phyloP scores from a whole-genome alignment of 2,797 vertebrate genomes.

The Phoebastria nigripes region DNA sequence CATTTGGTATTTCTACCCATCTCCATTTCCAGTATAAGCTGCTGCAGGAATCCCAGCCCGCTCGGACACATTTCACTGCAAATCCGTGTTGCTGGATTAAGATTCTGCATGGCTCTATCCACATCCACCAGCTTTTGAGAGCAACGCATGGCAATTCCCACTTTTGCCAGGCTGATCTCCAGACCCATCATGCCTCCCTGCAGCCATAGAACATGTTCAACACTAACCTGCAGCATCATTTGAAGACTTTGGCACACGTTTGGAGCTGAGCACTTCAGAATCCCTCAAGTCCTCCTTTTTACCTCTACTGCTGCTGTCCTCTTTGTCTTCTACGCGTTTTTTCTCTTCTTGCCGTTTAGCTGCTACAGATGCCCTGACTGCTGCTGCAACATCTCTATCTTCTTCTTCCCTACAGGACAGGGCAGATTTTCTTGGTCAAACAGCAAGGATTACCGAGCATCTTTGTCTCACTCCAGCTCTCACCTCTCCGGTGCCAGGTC shows the following conservation, averaged over 20 bases:
- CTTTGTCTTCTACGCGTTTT: conserved; percentile 77
- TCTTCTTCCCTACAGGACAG: conserved; percentile 86
- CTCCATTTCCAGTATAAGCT: background rate
- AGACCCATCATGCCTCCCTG: background rate
- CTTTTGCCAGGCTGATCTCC: background rate
- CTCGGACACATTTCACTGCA: background rate
- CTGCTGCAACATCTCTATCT: conserved; percentile 89
- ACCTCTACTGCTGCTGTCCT: conserved; percentile 68
- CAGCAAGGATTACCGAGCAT: fast-evolving
- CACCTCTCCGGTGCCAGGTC: background rate
- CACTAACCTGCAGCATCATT: conserved; percentile 65
- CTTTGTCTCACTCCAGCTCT: background rate
- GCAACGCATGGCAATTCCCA: fast-evolving
- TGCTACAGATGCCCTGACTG: conserved; percentile 86
- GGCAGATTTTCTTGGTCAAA: background rate
- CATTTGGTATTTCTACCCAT: background rate
- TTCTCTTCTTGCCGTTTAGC: conserved; percentile 82
- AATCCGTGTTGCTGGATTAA: background rate
- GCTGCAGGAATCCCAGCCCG: background rate
- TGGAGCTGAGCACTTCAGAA: conserved; percentile 69
- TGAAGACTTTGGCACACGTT: conserved; percentile 59
- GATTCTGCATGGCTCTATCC: background rate
- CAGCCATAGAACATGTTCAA: background rate
- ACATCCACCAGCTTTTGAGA: background rate
- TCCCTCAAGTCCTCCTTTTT: conserved; percentile 83